These are phyloP conservation scores for Tethya wilhelma DNA, from an alignment of 37 sponge, comb jelly and placozoan species.

Conservation along the genomic window DNA sequence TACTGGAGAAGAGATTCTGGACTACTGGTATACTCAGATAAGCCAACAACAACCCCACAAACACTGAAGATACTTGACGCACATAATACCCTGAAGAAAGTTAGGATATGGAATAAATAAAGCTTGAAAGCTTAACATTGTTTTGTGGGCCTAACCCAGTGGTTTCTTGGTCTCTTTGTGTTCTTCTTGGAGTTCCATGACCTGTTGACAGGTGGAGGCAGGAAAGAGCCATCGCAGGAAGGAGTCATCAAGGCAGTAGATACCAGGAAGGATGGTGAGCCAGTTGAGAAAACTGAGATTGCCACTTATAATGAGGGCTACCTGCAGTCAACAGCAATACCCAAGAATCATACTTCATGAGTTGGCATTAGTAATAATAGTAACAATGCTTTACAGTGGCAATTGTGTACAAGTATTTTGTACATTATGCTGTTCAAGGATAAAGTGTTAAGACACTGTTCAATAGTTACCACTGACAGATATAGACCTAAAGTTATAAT, in stretches of 20 bases:
- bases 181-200: slow-evolving; percentile 34
- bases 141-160: background rate
- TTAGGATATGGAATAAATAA: too few species aligned
- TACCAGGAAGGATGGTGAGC: slow-evolving; percentile 89
- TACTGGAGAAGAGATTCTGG: slow-evolving; percentile 83
- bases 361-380: too few species aligned
- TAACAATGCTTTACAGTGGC: too few species aligned
- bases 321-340: slow-evolving; percentile 45
- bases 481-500: too few species aligned
- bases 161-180: background rate
- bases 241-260: slow-evolving; percentile 88
- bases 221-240: slow-evolving; percentile 68
- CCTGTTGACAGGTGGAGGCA: slow-evolving; percentile 8
- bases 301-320: slow-evolving; percentile 82
- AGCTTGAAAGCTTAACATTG: background rate
- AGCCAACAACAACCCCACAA: slow-evolving; percentile 63
- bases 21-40: slow-evolving; percentile 88
- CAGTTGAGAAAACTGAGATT: slow-evolving; percentile 95
- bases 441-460: too few species aligned
- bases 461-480: too few species aligned
- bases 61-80: slow-evolving; percentile 37
- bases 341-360: too few species aligned
- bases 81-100: slow-evolving; percentile 50
- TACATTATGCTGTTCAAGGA: too few species aligned
- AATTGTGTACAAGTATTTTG: too few species aligned